Percentiles rank a stretch among this genome's conserved stretches.
These are phyloP conservation scores for Amia ocellicauda DNA, from an alignment of 2,113 vertebrate species.

Conservation along the genomic window DNA sequence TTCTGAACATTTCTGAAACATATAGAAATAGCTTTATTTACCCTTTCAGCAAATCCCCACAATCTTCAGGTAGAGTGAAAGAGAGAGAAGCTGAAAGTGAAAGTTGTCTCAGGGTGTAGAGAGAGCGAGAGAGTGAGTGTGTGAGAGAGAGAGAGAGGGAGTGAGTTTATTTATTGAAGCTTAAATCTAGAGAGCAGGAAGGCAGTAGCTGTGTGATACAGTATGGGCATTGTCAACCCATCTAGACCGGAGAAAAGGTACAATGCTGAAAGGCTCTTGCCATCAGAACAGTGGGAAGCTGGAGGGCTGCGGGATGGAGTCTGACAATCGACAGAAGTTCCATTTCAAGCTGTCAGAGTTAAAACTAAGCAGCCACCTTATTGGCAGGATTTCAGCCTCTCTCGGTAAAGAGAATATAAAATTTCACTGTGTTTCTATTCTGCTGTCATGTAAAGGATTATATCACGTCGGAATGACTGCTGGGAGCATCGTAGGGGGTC, in stretches of 20 bases:
- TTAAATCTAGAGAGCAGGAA: neutral
- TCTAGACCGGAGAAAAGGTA: neutral
- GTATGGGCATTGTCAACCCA: neutral
- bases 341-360: slow-evolving; percentile 63
- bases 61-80: slow-evolving; percentile 28
- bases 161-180: neutral
- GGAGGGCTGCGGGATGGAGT: slow-evolving; percentile 35
- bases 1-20: slow-evolving; percentile 2
- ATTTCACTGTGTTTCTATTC: slow-evolving; percentile 67
- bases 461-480: slow-evolving; percentile 55
- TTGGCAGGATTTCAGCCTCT: slow-evolving; percentile 59
- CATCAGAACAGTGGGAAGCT: slow-evolving; percentile 17
- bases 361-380: slow-evolving; percentile 53
- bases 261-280: neutral
- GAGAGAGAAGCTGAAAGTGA: slow-evolving; percentile 9
- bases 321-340: slow-evolving; percentile 36
- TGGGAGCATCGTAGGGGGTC: slow-evolving; percentile 61
- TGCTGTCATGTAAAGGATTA: slow-evolving; percentile 69
- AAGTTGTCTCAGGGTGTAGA: neutral
- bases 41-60: neutral
- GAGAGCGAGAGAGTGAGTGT: slow-evolving; percentile 58
- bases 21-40: neutral
- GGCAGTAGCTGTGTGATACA: neutral
- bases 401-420: slow-evolving; percentile 64
- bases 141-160: neutral